Evolutionary conservation across 2,113 vertebrate species (phyloP).

Genomic region (Heterotilapia buettikoferi): DNA sequence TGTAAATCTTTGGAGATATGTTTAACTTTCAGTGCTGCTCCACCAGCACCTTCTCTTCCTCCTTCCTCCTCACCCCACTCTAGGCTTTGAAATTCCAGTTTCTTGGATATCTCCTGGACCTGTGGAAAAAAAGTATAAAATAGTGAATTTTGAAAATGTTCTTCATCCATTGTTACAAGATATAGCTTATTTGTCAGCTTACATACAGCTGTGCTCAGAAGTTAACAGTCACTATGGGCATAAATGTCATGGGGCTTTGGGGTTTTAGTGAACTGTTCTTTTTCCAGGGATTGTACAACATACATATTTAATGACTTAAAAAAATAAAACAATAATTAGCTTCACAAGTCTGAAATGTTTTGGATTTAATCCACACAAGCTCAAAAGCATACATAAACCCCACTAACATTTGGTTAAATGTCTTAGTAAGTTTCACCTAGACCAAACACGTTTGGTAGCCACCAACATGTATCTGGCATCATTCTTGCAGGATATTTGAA

Average conservation of each 20-base stretch:
- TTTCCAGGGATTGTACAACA: not conserved
- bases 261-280: not conserved
- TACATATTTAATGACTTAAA: not conserved
- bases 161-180: not conserved
- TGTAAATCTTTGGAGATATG: conserved; percentile 59
- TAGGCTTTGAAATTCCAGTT: conserved; percentile 4
- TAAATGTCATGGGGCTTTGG: not conserved
- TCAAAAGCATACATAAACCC: not conserved
- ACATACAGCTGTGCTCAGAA: not conserved
- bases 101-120: conserved; percentile 45
- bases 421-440: not conserved
- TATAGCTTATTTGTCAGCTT: not conserved
- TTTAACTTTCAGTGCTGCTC: conserved; percentile 50
- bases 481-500: not conserved
- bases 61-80: not conserved
- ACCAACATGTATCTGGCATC: not conserved
- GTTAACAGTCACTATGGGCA: not conserved
- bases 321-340: not conserved
- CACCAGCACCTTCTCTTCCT: not conserved
- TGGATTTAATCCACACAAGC: not conserved
- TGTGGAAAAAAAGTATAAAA: not conserved
- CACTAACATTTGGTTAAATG: not conserved
- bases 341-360: not conserved
- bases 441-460: not conserved
- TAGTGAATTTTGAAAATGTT: not conserved